Evolutionary conservation across 1,140 invertebrate species (phyloP).

Genomic region (Conus betulinus): DNA sequence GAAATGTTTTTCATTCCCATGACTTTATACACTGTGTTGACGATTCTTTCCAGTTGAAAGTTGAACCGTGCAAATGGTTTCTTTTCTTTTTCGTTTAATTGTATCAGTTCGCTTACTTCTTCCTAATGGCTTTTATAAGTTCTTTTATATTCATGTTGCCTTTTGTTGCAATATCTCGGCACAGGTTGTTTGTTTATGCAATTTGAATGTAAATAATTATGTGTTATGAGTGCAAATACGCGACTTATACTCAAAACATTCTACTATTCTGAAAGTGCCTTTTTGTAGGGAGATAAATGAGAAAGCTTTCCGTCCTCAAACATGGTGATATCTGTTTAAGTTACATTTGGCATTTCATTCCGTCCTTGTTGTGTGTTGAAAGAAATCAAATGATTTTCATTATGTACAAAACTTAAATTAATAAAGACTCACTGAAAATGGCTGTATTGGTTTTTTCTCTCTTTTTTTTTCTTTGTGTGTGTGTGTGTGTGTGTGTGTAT

Average conservation of each 20-base stretch:
- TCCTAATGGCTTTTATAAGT: not conserved
- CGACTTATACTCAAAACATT: not conserved
- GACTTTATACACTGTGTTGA: not conserved
- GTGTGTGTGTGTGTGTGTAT: too few relatives aligned
- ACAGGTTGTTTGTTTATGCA: not conserved
- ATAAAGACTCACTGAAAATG: not conserved
- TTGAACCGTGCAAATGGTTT: not conserved
- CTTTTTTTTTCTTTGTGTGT: too few relatives aligned
- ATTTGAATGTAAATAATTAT: not conserved
- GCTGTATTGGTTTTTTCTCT: not conserved
- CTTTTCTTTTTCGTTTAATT: not conserved
- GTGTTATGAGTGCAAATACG: not conserved
- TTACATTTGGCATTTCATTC: not conserved
- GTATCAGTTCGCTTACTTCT: not conserved
- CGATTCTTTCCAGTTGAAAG: conserved; percentile 6
- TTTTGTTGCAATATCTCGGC: not conserved
- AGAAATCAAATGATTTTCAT: not conserved
- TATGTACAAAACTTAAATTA: not conserved
- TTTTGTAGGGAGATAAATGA: not conserved
- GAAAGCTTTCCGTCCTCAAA: not conserved
- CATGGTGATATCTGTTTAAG: not conserved
- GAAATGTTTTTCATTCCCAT: not conserved
- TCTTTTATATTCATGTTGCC: not conserved
- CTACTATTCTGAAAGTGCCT: not conserved
- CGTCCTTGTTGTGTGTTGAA: not conserved